These are phyloP conservation scores for Dermatophagoides farinae DNA, from an alignment of 1,140 invertebrate species.

Conservation along the genomic window DNA sequence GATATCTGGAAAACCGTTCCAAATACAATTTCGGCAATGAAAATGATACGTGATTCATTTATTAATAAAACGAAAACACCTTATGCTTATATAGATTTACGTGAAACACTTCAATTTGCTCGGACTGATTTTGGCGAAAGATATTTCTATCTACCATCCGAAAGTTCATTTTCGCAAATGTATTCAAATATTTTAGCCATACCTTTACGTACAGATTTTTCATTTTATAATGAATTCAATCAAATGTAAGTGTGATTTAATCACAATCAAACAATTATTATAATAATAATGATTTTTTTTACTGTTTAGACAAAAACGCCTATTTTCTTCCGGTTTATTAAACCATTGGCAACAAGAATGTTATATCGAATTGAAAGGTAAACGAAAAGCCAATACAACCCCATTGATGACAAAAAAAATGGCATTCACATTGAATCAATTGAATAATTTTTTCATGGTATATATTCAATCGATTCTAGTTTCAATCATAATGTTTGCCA, in stretches of 20 bases:
- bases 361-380: no score
- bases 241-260: slow-evolving; percentile 4
- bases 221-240: neutral
- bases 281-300: no score
- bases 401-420: no score
- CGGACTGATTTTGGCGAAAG: neutral
- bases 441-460: no score
- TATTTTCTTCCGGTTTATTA: no score
- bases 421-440: no score
- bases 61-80: neutral
- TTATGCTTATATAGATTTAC: neutral
- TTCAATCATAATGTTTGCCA: no score
- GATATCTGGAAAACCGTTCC: neutral
- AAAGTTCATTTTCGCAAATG: neutral
- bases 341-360: no score
- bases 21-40: neutral
- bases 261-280: no score
- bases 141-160: neutral
- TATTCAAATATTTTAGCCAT: neutral
- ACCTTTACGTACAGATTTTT: neutral
- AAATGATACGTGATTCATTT: neutral
- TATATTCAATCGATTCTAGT: no score
- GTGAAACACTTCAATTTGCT: neutral
- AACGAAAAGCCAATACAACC: no score
- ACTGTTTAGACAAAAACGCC: no score